These are phyloP conservation scores for Argynnis bischoffii DNA, from an alignment of 2,888 invertebrate species.

Conservation along the genomic window DNA sequence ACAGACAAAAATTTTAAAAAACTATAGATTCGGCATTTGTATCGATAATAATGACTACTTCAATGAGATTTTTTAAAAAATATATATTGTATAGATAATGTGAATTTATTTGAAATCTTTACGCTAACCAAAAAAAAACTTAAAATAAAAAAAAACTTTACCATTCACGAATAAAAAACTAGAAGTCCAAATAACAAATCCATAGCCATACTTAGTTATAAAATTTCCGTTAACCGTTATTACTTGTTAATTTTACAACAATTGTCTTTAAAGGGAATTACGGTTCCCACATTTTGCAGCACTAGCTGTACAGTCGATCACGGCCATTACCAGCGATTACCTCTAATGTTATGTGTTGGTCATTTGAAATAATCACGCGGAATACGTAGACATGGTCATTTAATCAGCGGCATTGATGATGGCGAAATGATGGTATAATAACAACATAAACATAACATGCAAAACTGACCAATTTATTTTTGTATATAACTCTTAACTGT, in stretches of 20 bases:
- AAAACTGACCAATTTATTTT: neutral
- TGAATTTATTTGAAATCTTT: no score
- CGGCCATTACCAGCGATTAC: slow-evolving; percentile 74
- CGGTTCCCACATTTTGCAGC: slow-evolving; percentile 49
- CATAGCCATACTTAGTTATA: no score
- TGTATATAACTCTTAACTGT: no score
- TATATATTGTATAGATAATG: no score
- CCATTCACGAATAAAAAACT: no score
- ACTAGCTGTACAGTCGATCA: slow-evolving; percentile 53
- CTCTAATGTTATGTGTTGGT: slow-evolving; percentile 76
- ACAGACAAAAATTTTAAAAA: no score
- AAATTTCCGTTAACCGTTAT: neutral
- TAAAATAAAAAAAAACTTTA: no score
- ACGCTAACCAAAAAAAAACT: no score
- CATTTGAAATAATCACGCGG: slow-evolving; percentile 80
- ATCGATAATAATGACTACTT: no score
- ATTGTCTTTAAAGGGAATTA: slow-evolving; percentile 30
- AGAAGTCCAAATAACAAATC: no score
- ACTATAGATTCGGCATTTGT: no score
- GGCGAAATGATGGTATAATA: slow-evolving; percentile 39
- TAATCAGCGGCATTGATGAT: slow-evolving; percentile 63
- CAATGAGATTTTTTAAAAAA: no score
- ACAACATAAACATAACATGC: neutral
- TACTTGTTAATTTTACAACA: slow-evolving; percentile 13
- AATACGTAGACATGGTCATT: slow-evolving; percentile 65